Percentiles rank a stretch among this genome's conserved stretches.
These are phyloP conservation scores for Canis aureus DNA, from an alignment of 2,113 vertebrate genomes.

Conservation along the genomic window DNA sequence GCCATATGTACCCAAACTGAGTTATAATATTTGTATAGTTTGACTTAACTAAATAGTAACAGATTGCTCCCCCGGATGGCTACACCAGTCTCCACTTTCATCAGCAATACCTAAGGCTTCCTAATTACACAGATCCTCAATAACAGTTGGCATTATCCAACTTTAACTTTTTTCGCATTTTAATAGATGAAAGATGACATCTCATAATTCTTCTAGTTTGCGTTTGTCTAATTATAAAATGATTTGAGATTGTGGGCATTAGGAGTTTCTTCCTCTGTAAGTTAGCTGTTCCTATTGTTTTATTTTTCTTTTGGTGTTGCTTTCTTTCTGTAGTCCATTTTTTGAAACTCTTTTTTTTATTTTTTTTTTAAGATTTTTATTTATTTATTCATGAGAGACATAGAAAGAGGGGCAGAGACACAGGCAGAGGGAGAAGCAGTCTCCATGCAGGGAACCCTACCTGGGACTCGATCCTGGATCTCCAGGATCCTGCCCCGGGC, in stretches of 20 bases:
- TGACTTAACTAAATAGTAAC: background rate
- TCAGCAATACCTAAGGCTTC: background rate
- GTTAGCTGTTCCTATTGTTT: background rate
- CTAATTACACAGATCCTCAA: background rate
- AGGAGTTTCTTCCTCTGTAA: background rate
- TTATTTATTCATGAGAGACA: too few species aligned
- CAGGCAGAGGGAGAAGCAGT: too few species aligned
- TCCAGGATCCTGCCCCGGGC: too few species aligned
- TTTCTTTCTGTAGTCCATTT: background rate
- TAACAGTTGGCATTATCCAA: background rate
- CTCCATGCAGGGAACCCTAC: too few species aligned
- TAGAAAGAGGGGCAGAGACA: too few species aligned
- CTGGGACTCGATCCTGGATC: too few species aligned
- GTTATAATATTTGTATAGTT: background rate
- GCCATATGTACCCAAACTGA: background rate
- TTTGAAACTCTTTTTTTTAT: background rate
- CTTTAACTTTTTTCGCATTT: background rate
- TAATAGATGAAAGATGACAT: background rate
- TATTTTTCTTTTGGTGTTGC: background rate
- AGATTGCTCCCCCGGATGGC: background rate
- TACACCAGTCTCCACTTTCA: background rate
- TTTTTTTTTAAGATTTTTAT: too few species aligned
- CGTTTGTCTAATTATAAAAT: slow-evolving; percentile 42
- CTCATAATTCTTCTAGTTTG: background rate
- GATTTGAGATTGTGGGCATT: background rate